Evolutionary conservation across 2,797 vertebrate species (phyloP).

Genomic region (Pangasius krempfi): DNA sequence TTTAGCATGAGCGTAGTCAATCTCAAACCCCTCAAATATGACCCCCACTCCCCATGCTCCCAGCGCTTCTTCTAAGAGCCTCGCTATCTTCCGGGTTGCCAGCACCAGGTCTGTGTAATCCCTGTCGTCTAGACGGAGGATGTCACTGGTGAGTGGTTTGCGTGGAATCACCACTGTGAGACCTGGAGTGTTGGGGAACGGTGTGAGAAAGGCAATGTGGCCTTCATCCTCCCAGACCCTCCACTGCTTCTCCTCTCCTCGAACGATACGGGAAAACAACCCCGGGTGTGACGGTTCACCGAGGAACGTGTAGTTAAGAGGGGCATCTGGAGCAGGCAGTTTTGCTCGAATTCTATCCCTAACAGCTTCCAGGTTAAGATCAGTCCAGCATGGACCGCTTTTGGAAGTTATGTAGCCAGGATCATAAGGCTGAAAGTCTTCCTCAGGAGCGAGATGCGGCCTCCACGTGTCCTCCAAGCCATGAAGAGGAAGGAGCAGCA

Average conservation of each 20-base stretch:
- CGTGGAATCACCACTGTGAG: constrained; percentile 77
- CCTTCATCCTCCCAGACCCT: constrained; percentile 76
- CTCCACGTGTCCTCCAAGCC: constrained; percentile 72
- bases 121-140: constrained; percentile 69
- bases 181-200: constrained; percentile 78
- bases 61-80: constrained; percentile 67
- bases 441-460: constrained; percentile 70
- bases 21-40: constrained; percentile 79
- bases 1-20: constrained; percentile 80
- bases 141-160: constrained; percentile 74
- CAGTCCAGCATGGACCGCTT: constrained; percentile 71
- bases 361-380: constrained; percentile 62
- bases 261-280: constrained; percentile 75
- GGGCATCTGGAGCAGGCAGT: constrained; percentile 61
- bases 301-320: constrained; percentile 64
- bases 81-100: constrained; percentile 65
- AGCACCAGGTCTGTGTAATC: constrained; percentile 69
- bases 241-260: constrained; percentile 79
- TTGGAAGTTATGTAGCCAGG: constrained; percentile 77
- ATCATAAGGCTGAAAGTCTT: constrained; percentile 68
- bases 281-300: constrained; percentile 66
- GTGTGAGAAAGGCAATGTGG: constrained; percentile 78
- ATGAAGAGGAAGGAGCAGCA: constrained; percentile 73
- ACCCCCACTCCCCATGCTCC: constrained; percentile 69
- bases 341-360: constrained; percentile 65